Percentiles rank a stretch among this genome's conserved stretches.
Evolutionary conservation across 2,797 vertebrate genomes (phyloP).

Genomic region (Poeciliopsis turneri): DNA sequence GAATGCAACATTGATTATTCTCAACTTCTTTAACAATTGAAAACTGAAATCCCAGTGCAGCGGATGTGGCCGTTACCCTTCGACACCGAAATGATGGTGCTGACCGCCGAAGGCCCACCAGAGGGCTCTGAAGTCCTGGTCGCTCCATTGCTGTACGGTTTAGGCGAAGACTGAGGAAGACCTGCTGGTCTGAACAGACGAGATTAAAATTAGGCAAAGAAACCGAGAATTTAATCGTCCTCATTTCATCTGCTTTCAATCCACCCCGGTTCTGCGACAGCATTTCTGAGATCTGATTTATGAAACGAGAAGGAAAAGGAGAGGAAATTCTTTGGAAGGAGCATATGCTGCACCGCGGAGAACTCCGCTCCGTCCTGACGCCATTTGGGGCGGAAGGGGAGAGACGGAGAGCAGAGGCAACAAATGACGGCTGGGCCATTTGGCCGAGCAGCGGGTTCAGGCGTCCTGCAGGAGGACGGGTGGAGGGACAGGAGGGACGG

Average conservation of each 20-base stretch:
- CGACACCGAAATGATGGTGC: conserved; percentile 22
- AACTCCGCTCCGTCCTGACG: conserved; percentile 61
- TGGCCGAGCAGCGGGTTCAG: conserved; percentile 67
- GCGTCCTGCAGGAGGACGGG: conserved; percentile 60
- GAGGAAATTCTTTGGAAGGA: conserved; percentile 46
- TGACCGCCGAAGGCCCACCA: conserved; percentile 9
- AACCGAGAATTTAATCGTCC: conserved; percentile 18
- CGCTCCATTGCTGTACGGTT: conserved; percentile 30
- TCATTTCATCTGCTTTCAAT: background rate
- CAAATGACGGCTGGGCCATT: conserved; percentile 63
- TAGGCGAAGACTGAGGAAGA: conserved; percentile 38
- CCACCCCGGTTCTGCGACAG: background rate
- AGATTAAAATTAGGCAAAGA: conserved; percentile 5
- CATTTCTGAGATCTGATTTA: conserved; percentile 37
- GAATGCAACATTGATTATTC: background rate
- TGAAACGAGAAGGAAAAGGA: conserved; percentile 48
- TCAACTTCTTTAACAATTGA: background rate
- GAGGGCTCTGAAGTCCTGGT: conserved; percentile 33
- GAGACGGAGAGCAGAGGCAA: conserved; percentile 46
- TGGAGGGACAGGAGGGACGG: conserved; percentile 35
- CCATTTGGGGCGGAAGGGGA: conserved; percentile 59
- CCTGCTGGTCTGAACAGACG: conserved; percentile 47
- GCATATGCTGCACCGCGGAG: conserved; percentile 65
- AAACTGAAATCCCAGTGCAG: background rate
- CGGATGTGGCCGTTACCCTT: conserved; percentile 38